These are phyloP conservation scores for Manduca sexta DNA, from an alignment of 1,140 invertebrate species.

Conservation along the genomic window DNA sequence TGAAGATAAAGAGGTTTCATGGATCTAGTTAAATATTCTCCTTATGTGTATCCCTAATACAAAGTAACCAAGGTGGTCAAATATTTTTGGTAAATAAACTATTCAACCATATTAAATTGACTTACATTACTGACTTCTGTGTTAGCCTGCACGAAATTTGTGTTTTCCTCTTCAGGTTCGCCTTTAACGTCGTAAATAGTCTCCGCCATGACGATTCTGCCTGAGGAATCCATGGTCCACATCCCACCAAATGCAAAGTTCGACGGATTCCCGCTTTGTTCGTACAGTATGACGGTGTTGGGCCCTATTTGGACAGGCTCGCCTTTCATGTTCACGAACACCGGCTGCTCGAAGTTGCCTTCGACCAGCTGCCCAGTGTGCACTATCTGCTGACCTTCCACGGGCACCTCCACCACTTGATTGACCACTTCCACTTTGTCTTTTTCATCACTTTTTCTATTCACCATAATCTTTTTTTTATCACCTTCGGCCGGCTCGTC, in stretches of 20 bases:
- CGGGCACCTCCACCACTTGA: slow-evolving; percentile 62
- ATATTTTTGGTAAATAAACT: too few relatives aligned
- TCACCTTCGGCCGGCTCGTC: slow-evolving; percentile 52
- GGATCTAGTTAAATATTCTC: too few relatives aligned
- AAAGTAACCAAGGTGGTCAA: too few relatives aligned
- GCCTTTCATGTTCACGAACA: slow-evolving; percentile 66
- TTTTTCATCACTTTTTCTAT: slow-evolving; percentile 52
- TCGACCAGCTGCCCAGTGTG: slow-evolving; percentile 63
- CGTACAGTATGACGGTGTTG: slow-evolving; percentile 68
- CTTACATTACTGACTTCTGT: slow-evolving; percentile 59
- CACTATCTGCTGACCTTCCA: slow-evolving; percentile 64
- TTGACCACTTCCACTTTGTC: slow-evolving; percentile 58
- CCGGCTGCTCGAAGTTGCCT: slow-evolving; percentile 64
- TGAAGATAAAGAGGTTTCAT: too few relatives aligned
- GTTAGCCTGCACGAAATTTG: slow-evolving; percentile 52
- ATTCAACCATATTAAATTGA: too few relatives aligned
- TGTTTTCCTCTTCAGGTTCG: slow-evolving; percentile 57
- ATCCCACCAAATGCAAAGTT: slow-evolving; percentile 67
- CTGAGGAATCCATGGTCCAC: slow-evolving; percentile 66
- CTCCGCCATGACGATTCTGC: slow-evolving; percentile 67
- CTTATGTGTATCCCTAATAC: too few relatives aligned
- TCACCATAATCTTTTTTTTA: slow-evolving; percentile 59
- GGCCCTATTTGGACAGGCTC: slow-evolving; percentile 65
- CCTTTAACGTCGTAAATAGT: slow-evolving; percentile 70
- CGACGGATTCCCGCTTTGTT: slow-evolving; percentile 60